These are phyloP conservation scores for Drosophila sproati DNA, from an alignment of 1,140 invertebrate genomes.

Conservation along the genomic window DNA sequence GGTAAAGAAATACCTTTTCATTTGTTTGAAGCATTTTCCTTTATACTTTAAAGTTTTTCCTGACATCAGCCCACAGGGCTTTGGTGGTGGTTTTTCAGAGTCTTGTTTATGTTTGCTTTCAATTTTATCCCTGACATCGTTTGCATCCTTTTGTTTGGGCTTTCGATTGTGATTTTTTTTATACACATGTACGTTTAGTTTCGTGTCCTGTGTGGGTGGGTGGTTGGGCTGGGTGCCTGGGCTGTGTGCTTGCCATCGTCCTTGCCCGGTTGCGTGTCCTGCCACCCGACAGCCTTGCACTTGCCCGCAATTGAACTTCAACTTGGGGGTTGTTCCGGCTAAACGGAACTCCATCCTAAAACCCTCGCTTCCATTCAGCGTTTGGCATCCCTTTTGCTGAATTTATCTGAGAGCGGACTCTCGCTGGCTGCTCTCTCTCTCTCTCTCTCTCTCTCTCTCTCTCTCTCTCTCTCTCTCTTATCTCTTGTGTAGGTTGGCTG, in stretches of 20 bases:
- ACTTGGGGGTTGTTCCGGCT: slow-evolving; percentile 66
- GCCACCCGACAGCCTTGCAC: slow-evolving; percentile 56
- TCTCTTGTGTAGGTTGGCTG: background rate
- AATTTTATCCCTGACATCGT: slow-evolving; percentile 60
- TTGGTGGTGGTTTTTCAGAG: slow-evolving; percentile 34
- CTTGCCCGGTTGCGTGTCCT: slow-evolving; percentile 41
- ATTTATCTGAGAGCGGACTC: slow-evolving; percentile 60
- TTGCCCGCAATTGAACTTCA: slow-evolving; percentile 72
- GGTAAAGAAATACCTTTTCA: background rate
- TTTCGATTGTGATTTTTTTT: slow-evolving; percentile 36
- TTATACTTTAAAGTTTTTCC: slow-evolving; percentile 9
- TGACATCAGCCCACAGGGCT: background rate
- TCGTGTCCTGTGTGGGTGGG: background rate
- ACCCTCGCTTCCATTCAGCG: slow-evolving; percentile 44
- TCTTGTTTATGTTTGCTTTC: slow-evolving; percentile 60
- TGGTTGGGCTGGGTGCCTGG: background rate
- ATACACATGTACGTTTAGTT: background rate
- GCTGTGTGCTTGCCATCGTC: slow-evolving; percentile 14
- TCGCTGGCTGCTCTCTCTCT: background rate
- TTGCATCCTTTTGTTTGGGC: slow-evolving; percentile 52
- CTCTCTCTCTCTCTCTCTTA: background rate
- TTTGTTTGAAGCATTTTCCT: slow-evolving; percentile 1
- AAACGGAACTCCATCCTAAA: background rate
- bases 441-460: slow-evolving; percentile 1
- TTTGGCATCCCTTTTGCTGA: slow-evolving; percentile 49